Conservation (phyloP, 2,888 invertebrate species). For the Siphlonurus alternatus region DNA sequence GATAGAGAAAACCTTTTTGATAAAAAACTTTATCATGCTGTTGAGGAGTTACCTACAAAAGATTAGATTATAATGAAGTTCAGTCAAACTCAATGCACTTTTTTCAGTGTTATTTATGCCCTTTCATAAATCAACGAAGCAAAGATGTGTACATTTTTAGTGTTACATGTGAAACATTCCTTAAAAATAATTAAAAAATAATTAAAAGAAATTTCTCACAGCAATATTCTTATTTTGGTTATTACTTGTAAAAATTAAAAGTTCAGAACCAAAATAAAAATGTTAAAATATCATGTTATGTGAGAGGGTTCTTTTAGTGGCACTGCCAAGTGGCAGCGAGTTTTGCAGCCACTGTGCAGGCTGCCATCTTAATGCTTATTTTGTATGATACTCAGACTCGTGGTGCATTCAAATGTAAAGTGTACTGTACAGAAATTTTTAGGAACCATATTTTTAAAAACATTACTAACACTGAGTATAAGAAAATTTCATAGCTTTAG, state of each 20-base stretch:
- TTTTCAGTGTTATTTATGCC: constrained; percentile 16
- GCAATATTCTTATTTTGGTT: constrained; percentile 10
- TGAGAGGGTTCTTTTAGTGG: background rate
- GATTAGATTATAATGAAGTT: constrained; percentile 17
- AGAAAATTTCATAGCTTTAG: background rate
- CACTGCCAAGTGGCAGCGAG: constrained; percentile 1
- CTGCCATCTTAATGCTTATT: constrained; percentile 15
- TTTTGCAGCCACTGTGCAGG: constrained; percentile 8
- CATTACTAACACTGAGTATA: background rate
- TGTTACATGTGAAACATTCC: constrained; percentile 17
- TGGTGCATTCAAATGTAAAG: constrained; percentile 18
- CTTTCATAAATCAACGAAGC: constrained; percentile 17
- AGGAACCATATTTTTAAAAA: background rate
- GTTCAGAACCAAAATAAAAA: background rate
- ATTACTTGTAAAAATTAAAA: background rate
- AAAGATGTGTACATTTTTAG: constrained; percentile 15
- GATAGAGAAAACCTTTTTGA: constrained; percentile 18
- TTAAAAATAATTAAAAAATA: no score
- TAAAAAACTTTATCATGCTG: constrained; percentile 18
- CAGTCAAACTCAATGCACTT: constrained; percentile 16
- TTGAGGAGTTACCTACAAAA: constrained; percentile 17
- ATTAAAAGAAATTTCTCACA: constrained; percentile 14
- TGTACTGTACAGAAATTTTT: constrained; percentile 15
- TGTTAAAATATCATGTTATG: background rate
- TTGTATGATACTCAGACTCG: constrained; percentile 18